Evolutionary conservation across 1,140 invertebrate genomes (phyloP), one percentile per base, ranked within the genome.

Genomic region (Cephus cinctus): DNA sequence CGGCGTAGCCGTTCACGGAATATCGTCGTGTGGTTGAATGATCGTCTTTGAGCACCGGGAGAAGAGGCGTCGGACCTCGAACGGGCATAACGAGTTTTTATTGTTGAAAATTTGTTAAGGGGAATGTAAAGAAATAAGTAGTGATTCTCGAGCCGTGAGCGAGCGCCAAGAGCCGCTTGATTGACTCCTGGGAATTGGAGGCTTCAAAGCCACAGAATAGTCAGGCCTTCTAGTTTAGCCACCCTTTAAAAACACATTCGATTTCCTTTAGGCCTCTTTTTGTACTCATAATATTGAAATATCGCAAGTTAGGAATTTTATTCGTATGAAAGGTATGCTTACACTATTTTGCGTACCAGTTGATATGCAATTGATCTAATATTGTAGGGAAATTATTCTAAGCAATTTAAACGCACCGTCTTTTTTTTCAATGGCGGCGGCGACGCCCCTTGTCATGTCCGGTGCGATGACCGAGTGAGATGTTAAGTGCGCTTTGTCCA

Each of bases 101-200:
- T 32, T 27, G 36, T 47, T 32, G 42, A 47, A 59, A 63, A 65
- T 63, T 59, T 61, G 56, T 63, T 59, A 61, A 53, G 45, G 43
- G 59, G 59, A 44, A 53, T 49, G 53, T 58, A 51, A 56, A 61
- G 43, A 55, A 63, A 61, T 47, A 50, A 53, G 40, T 43, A 43
- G 42, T 35, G 35, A 22, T 43, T 25, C 21, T 30, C 11, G 11
- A n/a, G n/a, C 36, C 38, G 44, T 31, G 52, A 38, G 35, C 51
- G 51, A 42, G 39, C 40, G 40, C 38, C 27, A 36, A 20, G 44
- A 46, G 40, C 47, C 23, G 48, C 12, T 55, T 46, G 52, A 59
- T 55, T 32, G 57, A 55, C 46, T 59, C 43, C 48, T 39, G 22
- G 41, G 39, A 56, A 50, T 56, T 43, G 45, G 32, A 49, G 20